A percentile compares a stretch with the other conserved stretches of the same genome.
These are phyloP conservation scores for Syritta pipiens DNA, from an alignment of 2,888 invertebrate genomes.

Conservation along the genomic window DNA sequence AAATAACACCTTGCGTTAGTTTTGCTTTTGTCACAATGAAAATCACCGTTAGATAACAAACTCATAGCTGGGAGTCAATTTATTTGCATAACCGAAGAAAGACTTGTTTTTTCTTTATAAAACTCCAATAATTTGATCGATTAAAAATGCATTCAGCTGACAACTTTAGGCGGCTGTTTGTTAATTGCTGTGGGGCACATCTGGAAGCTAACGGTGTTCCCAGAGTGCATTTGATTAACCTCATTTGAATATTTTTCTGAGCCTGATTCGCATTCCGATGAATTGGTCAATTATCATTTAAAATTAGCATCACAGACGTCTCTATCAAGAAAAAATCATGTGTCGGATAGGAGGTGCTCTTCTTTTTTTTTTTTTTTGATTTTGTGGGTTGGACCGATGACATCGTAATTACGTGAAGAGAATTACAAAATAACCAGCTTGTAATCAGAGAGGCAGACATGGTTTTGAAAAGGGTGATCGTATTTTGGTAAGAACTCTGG, in stretches of 20 bases:
- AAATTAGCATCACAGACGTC: background rate
- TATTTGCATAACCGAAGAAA: too few species aligned
- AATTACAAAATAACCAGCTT: slow-evolving; percentile 3
- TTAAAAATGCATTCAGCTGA: slow-evolving; percentile 2
- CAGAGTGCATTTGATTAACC: slow-evolving; percentile 24
- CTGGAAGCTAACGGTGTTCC: background rate
- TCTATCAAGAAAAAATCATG: background rate
- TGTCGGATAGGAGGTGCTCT: background rate
- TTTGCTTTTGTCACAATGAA: too few species aligned
- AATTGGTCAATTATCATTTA: slow-evolving; percentile 26
- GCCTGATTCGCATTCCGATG: slow-evolving; percentile 24
- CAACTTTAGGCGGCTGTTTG: background rate
- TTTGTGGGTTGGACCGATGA: background rate
- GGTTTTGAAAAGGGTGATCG: too few species aligned
- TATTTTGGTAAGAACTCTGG: too few species aligned
- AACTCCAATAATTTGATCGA: background rate
- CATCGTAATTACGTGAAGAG: background rate
- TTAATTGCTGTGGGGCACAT: slow-evolving; percentile 17
- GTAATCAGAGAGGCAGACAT: too few species aligned
- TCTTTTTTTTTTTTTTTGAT: too few species aligned
- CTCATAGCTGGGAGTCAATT: background rate
- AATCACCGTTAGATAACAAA: too few species aligned
- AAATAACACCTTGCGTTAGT: too few species aligned
- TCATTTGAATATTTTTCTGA: background rate
- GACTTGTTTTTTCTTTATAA: too few species aligned